These are phyloP conservation scores for Sycobia sp. DNA, from an alignment of 1,140 invertebrate species.

Conservation along the genomic window DNA sequence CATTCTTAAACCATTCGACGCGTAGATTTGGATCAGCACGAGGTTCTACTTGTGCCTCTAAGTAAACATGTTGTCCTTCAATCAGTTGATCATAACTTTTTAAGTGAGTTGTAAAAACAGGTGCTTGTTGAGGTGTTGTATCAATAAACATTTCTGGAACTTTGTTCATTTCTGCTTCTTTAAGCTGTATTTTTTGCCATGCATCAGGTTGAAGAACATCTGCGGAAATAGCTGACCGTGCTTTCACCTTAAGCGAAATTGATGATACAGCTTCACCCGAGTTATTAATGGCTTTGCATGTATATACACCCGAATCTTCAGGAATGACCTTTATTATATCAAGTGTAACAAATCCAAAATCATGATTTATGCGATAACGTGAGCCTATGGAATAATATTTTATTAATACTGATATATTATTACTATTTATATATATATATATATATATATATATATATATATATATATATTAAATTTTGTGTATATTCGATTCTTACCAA, in stretches of 20 bases:
- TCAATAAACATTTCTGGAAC: slow-evolving; percentile 85
- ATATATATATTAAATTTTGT: too few relatives aligned
- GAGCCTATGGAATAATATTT: slow-evolving; percentile 65
- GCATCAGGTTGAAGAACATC: slow-evolving; percentile 84
- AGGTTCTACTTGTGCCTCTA: slow-evolving; percentile 96
- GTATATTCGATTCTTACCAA: slow-evolving; percentile 74
- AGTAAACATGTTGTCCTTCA: slow-evolving; percentile 88
- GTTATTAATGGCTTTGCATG: slow-evolving; percentile 90
- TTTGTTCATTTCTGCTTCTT: slow-evolving; percentile 87
- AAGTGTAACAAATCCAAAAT: slow-evolving; percentile 92
- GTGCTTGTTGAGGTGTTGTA: slow-evolving; percentile 80
- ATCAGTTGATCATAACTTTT: slow-evolving; percentile 83
- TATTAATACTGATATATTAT: too few relatives aligned
- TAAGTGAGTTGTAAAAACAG: slow-evolving; percentile 89
- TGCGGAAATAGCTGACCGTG: slow-evolving; percentile 76
- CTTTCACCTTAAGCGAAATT: slow-evolving; percentile 84
- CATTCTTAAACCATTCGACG: slow-evolving; percentile 93
- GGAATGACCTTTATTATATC: slow-evolving; percentile 87
- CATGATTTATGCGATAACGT: slow-evolving; percentile 85
- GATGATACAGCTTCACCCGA: slow-evolving; percentile 90
- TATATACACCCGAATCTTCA: slow-evolving; percentile 90
- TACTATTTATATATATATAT: slow-evolving; percentile 7
- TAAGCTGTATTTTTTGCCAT: slow-evolving; percentile 87
- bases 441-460: too few relatives aligned
- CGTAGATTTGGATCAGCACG: slow-evolving; percentile 90